phyloP scores from a whole-genome alignment of 2,113 vertebrate species.

The Phycodurus eques region DNA sequence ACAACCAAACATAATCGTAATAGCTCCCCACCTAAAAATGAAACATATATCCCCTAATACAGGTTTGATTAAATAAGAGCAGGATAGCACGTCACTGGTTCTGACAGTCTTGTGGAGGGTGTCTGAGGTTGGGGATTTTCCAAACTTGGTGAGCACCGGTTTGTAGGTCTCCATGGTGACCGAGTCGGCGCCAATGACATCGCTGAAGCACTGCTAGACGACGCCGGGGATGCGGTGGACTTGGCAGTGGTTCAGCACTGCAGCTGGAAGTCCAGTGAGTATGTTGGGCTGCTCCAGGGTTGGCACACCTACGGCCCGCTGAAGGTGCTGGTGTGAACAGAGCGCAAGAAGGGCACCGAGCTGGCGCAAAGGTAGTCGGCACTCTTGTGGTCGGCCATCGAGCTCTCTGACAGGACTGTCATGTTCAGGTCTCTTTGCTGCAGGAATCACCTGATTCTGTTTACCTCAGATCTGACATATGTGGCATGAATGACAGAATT shows the following conservation, averaged over 20 bases:
- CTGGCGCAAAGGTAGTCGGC: slow-evolving; percentile 76
- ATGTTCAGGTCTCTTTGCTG: slow-evolving; percentile 77
- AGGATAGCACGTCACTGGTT: no score
- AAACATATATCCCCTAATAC: no score
- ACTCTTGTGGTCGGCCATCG: slow-evolving; percentile 85
- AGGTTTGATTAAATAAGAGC: no score
- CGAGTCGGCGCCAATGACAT: slow-evolving; percentile 81
- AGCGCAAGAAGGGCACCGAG: slow-evolving; percentile 83
- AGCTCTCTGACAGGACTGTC: slow-evolving; percentile 82
- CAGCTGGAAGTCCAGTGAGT: slow-evolving; percentile 83
- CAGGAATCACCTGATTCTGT: slow-evolving; percentile 30
- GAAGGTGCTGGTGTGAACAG: slow-evolving; percentile 78
- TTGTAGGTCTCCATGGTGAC: slow-evolving; percentile 85
- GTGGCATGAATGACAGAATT: no score
- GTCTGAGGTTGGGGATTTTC: no score
- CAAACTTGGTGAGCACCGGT: slow-evolving; percentile 75
- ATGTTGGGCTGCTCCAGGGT: slow-evolving; percentile 92
- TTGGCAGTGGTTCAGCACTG: slow-evolving; percentile 90
- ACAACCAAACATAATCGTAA: no score
- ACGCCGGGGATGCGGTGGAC: slow-evolving; percentile 81
- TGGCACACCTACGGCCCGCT: slow-evolving; percentile 65
- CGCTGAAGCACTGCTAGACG: slow-evolving; percentile 88
- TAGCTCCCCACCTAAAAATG: no score
- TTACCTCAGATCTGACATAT: no score
- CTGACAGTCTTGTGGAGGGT: no score